These are phyloP conservation scores for Vulpes vulpes DNA, from an alignment of 2,113 vertebrate species.

Conservation along the genomic window DNA sequence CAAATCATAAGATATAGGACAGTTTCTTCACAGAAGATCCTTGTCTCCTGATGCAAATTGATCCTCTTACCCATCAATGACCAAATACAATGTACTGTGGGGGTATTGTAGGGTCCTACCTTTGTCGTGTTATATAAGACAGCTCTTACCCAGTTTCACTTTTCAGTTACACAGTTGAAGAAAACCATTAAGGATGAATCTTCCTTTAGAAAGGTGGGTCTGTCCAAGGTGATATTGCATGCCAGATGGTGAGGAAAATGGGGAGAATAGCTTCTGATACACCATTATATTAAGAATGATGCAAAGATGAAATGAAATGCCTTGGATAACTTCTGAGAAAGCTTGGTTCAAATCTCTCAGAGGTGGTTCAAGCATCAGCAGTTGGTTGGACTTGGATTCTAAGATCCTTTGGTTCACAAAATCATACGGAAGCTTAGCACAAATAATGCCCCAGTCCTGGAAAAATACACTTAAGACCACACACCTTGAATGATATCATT, in stretches of 20 bases:
- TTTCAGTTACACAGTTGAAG: not conserved
- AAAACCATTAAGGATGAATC: not conserved
- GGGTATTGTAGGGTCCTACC: not conserved
- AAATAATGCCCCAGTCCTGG: not conserved
- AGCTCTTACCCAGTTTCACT: not conserved
- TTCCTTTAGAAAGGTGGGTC: not conserved
- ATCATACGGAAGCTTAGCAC: not conserved
- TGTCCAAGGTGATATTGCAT: not conserved
- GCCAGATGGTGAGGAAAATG: not conserved
- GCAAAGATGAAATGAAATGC: not conserved
- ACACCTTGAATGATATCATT: not conserved
- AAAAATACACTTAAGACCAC: not conserved
- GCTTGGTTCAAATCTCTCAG: not conserved
- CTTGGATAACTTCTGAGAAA: not conserved
- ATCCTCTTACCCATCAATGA: not conserved
- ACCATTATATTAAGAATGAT: not conserved
- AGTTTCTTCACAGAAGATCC: not conserved
- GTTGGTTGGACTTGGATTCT: not conserved
- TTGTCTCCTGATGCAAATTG: not conserved
- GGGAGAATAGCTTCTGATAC: not conserved
- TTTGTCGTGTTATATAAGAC: not conserved
- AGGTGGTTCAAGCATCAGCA: not conserved
- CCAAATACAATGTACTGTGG: not conserved
- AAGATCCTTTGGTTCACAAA: not conserved
- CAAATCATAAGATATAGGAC: not conserved